These are phyloP conservation scores for Cephonodes hylas DNA, from an alignment of 2,888 invertebrate genomes.

Conservation along the genomic window DNA sequence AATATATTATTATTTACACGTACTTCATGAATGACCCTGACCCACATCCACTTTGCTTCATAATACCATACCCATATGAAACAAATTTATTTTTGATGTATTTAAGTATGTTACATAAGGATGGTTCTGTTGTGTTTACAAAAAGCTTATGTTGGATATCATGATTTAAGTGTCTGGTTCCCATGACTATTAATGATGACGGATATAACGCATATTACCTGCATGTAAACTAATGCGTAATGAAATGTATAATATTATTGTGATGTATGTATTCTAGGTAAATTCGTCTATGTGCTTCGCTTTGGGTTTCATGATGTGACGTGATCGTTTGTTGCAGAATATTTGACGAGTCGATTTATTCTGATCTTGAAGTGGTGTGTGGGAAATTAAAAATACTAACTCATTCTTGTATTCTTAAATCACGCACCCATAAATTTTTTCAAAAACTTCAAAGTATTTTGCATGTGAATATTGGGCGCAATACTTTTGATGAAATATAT, in stretches of 20 bases:
- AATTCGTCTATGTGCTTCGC: neutral
- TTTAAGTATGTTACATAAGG: too few relatives aligned
- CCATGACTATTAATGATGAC: too few relatives aligned
- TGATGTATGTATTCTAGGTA: neutral
- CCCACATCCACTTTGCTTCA: too few relatives aligned
- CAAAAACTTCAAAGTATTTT: conserved; percentile 77
- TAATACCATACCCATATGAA: too few relatives aligned
- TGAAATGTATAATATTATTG: neutral
- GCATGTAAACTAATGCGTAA: neutral
- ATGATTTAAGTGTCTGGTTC: too few relatives aligned
- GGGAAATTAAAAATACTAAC: conserved; percentile 80
- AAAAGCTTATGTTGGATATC: too few relatives aligned
- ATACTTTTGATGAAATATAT: conserved; percentile 77
- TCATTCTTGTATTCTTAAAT: conserved; percentile 82
- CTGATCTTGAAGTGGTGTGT: conserved; percentile 82
- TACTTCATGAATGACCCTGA: too few relatives aligned
- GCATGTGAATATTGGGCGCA: conserved; percentile 73
- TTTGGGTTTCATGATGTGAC: conserved; percentile 2
- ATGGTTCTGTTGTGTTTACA: too few relatives aligned
- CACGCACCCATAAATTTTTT: conserved; percentile 81
- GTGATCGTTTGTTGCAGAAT: conserved; percentile 72
- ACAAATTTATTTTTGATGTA: too few relatives aligned
- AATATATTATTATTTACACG: too few relatives aligned
- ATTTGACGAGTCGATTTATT: conserved; percentile 82
- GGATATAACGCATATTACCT: too few relatives aligned